These are phyloP conservation scores for Trichomycterus rosablanca DNA, from an alignment of 2,113 vertebrate species.

Conservation along the genomic window DNA sequence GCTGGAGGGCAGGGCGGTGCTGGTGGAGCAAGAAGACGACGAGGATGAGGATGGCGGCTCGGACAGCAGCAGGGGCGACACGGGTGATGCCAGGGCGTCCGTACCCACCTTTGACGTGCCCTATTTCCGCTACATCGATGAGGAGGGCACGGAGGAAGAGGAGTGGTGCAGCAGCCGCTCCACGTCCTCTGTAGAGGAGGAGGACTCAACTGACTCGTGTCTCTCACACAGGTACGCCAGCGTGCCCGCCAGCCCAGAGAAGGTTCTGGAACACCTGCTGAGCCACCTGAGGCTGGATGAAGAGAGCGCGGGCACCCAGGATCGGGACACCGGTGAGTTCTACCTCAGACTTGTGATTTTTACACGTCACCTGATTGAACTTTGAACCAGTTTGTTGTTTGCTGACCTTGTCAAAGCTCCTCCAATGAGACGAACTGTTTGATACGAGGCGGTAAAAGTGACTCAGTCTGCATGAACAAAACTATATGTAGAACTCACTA, in stretches of 20 bases:
- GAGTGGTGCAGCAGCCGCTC: constrained; percentile 88
- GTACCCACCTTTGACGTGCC: constrained; percentile 94
- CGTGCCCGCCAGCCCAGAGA: constrained; percentile 89
- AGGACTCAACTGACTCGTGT: constrained; percentile 77
- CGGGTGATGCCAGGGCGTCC: constrained; percentile 65
- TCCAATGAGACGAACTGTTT: too few relatives aligned
- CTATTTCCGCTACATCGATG: constrained; percentile 97
- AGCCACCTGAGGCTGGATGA: constrained; percentile 82
- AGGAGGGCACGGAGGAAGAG: constrained; percentile 76
- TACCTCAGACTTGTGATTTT: too few relatives aligned
- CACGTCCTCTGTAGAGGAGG: constrained; percentile 87
- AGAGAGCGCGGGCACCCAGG: constrained; percentile 53
- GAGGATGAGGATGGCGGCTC: constrained; percentile 57
- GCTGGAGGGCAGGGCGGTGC: constrained; percentile 68
- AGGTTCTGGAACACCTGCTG: constrained; percentile 91
- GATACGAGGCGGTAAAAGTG: too few relatives aligned
- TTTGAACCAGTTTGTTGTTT: too few relatives aligned
- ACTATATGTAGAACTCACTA: too few relatives aligned
- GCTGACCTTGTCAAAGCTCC: too few relatives aligned
- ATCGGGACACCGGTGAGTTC: constrained; percentile 85
- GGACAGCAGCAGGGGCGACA: constrained; percentile 55
- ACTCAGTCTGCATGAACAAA: too few relatives aligned
- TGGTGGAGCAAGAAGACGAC: constrained; percentile 72
- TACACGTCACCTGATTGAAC: too few relatives aligned
- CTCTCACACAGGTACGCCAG: constrained; percentile 90